Base-by-base conservation (phyloP, 1,140 invertebrate genomes). In the Pararge aegeria region DNA sequence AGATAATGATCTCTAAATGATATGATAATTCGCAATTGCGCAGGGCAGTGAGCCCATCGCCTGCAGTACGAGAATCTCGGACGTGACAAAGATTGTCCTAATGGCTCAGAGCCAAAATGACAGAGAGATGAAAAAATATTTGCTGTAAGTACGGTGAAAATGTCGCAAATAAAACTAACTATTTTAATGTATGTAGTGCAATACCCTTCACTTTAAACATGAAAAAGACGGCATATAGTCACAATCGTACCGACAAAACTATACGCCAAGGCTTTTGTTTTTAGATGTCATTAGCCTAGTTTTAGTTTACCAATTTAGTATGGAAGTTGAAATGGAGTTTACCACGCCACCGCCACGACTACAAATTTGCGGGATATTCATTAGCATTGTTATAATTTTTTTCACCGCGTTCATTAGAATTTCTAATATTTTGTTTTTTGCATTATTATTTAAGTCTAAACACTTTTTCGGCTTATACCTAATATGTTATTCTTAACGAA, bases 281-380 rank as follows among this genome's bases (percentile, higher is more conserved):
- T 19, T 21, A 46, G 20, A 21, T 46, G 44, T 46, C 44, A 24
- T 46, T 46, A 46, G 44, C 44, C 44, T 46, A 46, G 44, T 46
- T 46, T 46, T 46, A 46, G 44, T 46, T 46, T 46, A 21, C 10
- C 21, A 46, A 46, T 46, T 46, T 46, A 46, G 4, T 46, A 46
- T 46, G 44, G 44, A 21, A 46, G 44, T 46, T 42, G 16, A 42
- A 42, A 15, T 42, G 38, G 38, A 6, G 38, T 42, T 42, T 42
- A 12, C 38, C 38, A 42, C 38, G 38, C 38, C 9, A 42, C 13
- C 15, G 38, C 38, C 16, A 42, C 13, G 38, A 18, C 38, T 42
- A 18, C 13, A 42, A 42, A 42, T 42, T 42, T 42, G 38, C 38
- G 38, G 38, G 38, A 42, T 42, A 42, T 42, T 42, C 38, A 42